Conservation (phyloP, 2,888 invertebrate species). For the Zaprionus lineosus region DNA sequence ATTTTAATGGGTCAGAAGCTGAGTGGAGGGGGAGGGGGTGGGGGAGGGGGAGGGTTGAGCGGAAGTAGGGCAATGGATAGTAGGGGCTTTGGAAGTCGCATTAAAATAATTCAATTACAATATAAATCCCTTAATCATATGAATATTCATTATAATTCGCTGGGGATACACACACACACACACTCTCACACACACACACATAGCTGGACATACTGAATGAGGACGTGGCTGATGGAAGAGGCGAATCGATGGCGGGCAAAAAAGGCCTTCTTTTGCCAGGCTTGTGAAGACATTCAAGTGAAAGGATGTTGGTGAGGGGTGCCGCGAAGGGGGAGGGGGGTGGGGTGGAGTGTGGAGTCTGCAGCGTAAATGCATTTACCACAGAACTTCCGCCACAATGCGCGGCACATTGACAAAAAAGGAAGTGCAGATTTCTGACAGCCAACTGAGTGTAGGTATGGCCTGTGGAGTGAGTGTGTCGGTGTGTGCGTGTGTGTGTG, state of each 20-base stretch:
- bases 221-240: neutral
- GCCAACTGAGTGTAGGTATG: slow-evolving; percentile 9
- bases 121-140: slow-evolving; percentile 73
- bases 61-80: no score
- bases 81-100: slow-evolving; percentile 15
- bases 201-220: neutral
- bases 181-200: neutral
- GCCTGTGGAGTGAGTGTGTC: slow-evolving; percentile 4
- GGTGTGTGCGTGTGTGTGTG: slow-evolving; percentile 6
- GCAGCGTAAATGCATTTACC: slow-evolving; percentile 69
- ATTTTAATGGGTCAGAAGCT: no score
- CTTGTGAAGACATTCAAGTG: neutral
- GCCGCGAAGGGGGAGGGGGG: neutral
- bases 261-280: no score
- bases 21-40: no score
- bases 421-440: slow-evolving; percentile 70
- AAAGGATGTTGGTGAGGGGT: neutral
- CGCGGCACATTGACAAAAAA: slow-evolving; percentile 52
- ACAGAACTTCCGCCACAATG: slow-evolving; percentile 64
- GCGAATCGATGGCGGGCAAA: no score
- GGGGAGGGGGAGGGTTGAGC: no score
- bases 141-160: slow-evolving; percentile 75
- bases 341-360: neutral
- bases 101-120: slow-evolving; percentile 69
- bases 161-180: slow-evolving; percentile 43